Percentiles rank a stretch among this genome's conserved stretches.
phyloP scores from a whole-genome alignment of 2,888 invertebrate species.

The Bellardia pandia region DNA sequence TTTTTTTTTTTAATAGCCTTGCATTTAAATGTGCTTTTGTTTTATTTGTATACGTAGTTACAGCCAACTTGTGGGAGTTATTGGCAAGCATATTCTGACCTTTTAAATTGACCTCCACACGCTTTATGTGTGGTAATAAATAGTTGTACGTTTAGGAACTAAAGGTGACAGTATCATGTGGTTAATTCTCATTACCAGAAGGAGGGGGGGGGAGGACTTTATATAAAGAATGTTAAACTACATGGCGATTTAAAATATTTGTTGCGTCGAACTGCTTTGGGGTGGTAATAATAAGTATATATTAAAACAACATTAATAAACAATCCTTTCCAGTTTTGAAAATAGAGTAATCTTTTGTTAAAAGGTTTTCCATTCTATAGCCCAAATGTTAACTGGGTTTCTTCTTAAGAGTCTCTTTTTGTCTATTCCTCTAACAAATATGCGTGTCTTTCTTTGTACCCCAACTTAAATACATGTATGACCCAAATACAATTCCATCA shows the following conservation, averaged over 20 bases:
- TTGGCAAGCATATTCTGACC: constrained; percentile 47
- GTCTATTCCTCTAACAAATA: constrained; percentile 15
- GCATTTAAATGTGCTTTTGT: constrained; percentile 16
- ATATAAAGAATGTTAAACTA: too few species aligned
- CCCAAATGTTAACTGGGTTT: constrained; percentile 18
- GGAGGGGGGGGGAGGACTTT: neutral
- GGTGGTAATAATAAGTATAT: too few species aligned
- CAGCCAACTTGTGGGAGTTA: constrained; percentile 10
- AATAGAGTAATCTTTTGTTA: too few species aligned
- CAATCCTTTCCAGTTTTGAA: too few species aligned
- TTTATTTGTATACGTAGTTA: constrained; percentile 2
- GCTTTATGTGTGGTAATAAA: constrained; percentile 60
- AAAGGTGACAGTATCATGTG: constrained; percentile 4
- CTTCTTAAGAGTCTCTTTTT: neutral
- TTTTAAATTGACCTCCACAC: constrained; percentile 61
- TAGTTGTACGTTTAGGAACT: constrained; percentile 5
- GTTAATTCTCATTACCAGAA: neutral
- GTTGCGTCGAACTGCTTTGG: too few species aligned
- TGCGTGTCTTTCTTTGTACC: constrained; percentile 32
- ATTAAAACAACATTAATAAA: too few species aligned
- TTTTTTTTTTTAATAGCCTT: constrained; percentile 1
- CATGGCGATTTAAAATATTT: too few species aligned
- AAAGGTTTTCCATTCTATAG: neutral
- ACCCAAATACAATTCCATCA: constrained; percentile 62
- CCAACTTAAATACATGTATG: constrained; percentile 49